These are phyloP conservation scores for Pseudorhombus dupliciocellatus DNA, from an alignment of 2,113 vertebrate species.

Conservation along the genomic window DNA sequence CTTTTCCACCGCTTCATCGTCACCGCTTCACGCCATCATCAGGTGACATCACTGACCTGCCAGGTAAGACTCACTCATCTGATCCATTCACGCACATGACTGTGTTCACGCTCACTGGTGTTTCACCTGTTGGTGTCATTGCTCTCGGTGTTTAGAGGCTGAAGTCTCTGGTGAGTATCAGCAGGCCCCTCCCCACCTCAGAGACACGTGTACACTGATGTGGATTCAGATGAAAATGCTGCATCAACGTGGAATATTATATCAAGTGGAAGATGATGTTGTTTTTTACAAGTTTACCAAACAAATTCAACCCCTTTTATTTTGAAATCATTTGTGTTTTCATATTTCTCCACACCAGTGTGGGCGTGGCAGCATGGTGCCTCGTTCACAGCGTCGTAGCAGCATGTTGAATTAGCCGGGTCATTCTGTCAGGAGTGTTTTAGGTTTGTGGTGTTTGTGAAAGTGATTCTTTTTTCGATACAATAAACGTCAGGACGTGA, in stretches of 20 bases:
- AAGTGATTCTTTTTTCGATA: too few relatives aligned
- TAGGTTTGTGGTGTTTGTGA: too few relatives aligned
- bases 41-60: constrained; percentile 89
- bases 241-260: neutral
- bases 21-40: constrained; percentile 86
- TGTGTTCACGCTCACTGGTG: neutral
- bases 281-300: too few relatives aligned
- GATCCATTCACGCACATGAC: neutral
- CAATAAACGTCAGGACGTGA: too few relatives aligned
- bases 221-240: constrained; percentile 31
- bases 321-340: constrained; percentile 12
- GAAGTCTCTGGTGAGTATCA: constrained; percentile 62
- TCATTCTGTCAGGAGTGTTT: too few relatives aligned
- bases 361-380: neutral
- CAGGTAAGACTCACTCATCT: constrained; percentile 85
- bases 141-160: constrained; percentile 46
- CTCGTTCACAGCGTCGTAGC: too few relatives aligned
- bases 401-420: neutral
- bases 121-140: constrained; percentile 45
- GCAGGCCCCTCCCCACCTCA: neutral
- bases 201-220: constrained; percentile 6
- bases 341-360: constrained; percentile 4
- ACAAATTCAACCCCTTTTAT: too few relatives aligned
- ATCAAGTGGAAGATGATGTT: too few relatives aligned
- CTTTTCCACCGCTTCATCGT: constrained; percentile 83